Evolutionary conservation across 2,888 invertebrate genomes (phyloP).

Genomic region (Chirona hameri): DNA sequence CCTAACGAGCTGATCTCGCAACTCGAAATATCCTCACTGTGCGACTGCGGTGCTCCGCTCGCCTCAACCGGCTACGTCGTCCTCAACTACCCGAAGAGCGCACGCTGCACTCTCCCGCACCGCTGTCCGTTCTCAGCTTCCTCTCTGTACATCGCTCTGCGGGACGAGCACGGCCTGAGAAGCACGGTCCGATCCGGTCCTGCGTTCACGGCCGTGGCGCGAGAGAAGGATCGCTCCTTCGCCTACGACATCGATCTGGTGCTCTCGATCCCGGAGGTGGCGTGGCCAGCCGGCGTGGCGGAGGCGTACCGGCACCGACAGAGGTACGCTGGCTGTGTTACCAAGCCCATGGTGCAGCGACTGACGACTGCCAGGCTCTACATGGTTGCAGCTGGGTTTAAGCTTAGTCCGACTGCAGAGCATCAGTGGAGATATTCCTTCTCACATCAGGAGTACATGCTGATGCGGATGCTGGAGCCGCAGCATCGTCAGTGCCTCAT

Average conservation of each 20-base stretch:
- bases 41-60: neutral
- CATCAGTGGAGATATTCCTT: neutral
- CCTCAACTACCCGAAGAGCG: neutral
- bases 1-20: neutral
- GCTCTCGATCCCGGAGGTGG: neutral
- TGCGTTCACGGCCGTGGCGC: neutral
- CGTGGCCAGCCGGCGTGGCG: neutral
- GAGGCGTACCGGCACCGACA: neutral
- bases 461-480: neutral
- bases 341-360: neutral
- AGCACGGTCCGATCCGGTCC: neutral
- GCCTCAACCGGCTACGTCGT: neutral
- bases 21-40: neutral
- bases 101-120: neutral
- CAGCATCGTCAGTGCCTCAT: neutral
- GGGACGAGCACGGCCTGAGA: neutral
- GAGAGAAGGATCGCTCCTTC: neutral
- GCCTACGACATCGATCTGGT: neutral
- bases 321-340: neutral
- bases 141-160: neutral
- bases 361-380: neutral
- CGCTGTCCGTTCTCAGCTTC: neutral
- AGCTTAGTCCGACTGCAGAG: neutral
- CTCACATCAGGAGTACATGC: neutral
- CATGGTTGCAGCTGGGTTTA: neutral